Base-by-base conservation (phyloP, 92 coral and sea anemone species). In the Anthopleura xanthogrammica region DNA sequence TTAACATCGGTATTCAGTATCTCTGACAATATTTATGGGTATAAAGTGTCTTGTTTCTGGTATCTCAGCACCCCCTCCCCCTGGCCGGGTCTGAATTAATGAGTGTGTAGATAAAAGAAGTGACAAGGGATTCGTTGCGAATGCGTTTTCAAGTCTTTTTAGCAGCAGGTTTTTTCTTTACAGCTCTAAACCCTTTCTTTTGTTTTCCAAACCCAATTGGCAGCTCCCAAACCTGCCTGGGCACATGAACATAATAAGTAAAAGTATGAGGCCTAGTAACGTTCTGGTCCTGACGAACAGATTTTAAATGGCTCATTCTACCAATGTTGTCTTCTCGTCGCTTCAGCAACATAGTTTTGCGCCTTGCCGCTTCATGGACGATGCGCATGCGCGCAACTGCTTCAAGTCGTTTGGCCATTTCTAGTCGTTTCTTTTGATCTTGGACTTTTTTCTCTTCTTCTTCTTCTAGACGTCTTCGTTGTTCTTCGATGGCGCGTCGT, bases 321-420 rank as follows among this genome's bases (percentile, higher is more conserved):
- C 94, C 95, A 22, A 83, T 65, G 75, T 95, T 95, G 60, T 76
- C 88, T 78, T 94, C 96, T 42, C 98, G 87, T 76, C 96, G 91
- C 62, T 91, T 90, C 42, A 95, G 85, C 41, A 94, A 80, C 85
- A 89, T 77, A 3, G 98, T 86, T 80, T 92, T 93, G 68, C 92
- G 89, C 42, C 88, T 81, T 13, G 94, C 94, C 4, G 98, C 98
- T 71, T 89, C 94, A 58, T 94, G 95, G 39, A 92, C 91, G 29
- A 94, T 85, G 60, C 98, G 98, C 89, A 95, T 92, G 77, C 95
- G 98, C 78, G 93, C 91, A 42, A 95, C 91, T 24, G 93, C 93
- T 77, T 95, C 98, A 41, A 92, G 83, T 57, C 95, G 87, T 46
- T 91, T 93, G 41, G 97, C 94, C 90, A 94, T 90, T 55, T 92